phyloP scores from a whole-genome alignment of 1,140 invertebrate genomes.

The Ceratoteleas bidentatus region DNA sequence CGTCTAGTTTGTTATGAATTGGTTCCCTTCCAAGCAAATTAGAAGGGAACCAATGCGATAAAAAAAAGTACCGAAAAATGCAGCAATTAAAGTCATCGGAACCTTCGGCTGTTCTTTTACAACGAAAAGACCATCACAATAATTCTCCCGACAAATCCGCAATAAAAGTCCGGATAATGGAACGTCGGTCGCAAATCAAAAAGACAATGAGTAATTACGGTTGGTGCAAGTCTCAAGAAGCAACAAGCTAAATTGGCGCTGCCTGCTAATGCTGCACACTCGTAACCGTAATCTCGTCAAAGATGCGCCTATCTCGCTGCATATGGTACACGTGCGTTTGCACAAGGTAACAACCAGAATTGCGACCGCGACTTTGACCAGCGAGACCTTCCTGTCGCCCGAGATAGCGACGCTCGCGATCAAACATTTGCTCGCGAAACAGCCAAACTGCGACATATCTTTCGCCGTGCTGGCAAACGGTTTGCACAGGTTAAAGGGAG shows the following conservation, averaged over 20 bases:
- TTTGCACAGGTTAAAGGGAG: conserved; percentile 40
- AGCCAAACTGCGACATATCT: conserved; percentile 36
- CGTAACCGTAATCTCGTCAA: conserved; percentile 44
- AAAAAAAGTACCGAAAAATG: too few species aligned
- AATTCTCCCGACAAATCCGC: too few species aligned
- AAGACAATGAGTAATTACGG: conserved; percentile 37
- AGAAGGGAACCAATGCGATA: too few species aligned
- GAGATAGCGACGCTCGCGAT: conserved; percentile 38
- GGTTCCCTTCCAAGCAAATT: too few species aligned
- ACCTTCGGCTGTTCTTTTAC: too few species aligned
- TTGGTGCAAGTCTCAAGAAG: conserved; percentile 13
- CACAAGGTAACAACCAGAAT: conserved; percentile 56
- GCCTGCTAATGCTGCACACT: conserved; percentile 22
- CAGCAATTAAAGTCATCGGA: too few species aligned
- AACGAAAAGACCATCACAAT: too few species aligned
- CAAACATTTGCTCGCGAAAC: conserved; percentile 53
- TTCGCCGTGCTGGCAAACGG: conserved; percentile 26
- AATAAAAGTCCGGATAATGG: too few species aligned
- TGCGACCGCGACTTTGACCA: conserved; percentile 47
- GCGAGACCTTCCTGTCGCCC: conserved; percentile 43
- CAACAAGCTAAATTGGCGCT: conserved; percentile 25
- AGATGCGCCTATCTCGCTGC: conserved; percentile 14
- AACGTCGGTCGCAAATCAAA: conserved; percentile 40
- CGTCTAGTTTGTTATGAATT: too few species aligned
- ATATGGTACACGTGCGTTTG: conserved; percentile 57